These are phyloP conservation scores for Neoaliturus tenellus DNA, from an alignment of 2,888 invertebrate genomes.

Conservation along the genomic window DNA sequence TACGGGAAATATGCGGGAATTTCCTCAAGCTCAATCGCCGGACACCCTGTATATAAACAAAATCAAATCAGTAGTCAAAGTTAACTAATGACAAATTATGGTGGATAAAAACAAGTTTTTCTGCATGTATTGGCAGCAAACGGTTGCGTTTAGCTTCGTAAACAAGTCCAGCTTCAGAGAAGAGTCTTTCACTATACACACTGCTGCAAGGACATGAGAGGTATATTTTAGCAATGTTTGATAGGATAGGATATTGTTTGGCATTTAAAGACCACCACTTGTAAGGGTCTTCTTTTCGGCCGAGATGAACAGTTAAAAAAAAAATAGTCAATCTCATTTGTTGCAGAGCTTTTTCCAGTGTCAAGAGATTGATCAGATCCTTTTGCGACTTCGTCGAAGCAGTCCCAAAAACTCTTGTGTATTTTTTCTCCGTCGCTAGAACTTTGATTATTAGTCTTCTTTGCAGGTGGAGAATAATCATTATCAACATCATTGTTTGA, in stretches of 20 bases:
- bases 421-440: not conserved
- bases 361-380: not conserved
- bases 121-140: not conserved
- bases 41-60: too few species aligned
- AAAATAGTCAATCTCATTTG: slow-evolving; percentile 19
- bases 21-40: too few species aligned
- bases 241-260: slow-evolving; percentile 4
- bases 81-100: too few species aligned
- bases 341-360: not conserved
- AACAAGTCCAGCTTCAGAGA: not conserved
- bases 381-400: slow-evolving; percentile 10
- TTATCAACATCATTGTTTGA: not conserved
- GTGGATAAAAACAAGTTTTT: too few species aligned
- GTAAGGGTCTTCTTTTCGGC: slow-evolving; percentile 10
- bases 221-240: not conserved
- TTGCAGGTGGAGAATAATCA: slow-evolving; percentile 3
- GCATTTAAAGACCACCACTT: not conserved
- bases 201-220: slow-evolving; percentile 17
- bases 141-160: not conserved
- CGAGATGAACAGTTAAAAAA: not conserved
- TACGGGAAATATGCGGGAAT: too few species aligned
- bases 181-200: not conserved
- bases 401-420: not conserved
- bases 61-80: too few species aligned
- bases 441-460: slow-evolving; percentile 1